phyloP scores from a whole-genome alignment of 2,888 invertebrate species.

The Diplolepis rosae region DNA sequence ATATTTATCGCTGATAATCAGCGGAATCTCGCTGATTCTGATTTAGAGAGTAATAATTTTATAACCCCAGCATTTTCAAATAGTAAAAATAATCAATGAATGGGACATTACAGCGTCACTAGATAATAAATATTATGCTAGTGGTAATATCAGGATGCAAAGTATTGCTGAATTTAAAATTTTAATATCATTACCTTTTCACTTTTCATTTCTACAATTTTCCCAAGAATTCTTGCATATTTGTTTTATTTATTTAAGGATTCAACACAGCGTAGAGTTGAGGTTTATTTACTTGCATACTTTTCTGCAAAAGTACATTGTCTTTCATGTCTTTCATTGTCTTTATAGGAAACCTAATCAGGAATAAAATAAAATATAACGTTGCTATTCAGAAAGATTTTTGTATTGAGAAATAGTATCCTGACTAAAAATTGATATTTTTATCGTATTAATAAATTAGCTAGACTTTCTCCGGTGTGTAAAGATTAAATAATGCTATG shows the following conservation, averaged over 20 bases:
- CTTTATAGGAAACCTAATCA: background rate
- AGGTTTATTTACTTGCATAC: background rate
- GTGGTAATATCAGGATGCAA: conserved; percentile 9
- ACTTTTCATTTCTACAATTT: background rate
- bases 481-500: conserved; percentile 25
- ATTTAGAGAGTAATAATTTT: no score
- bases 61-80: conserved; percentile 3
- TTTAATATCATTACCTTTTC: background rate
- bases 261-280: background rate
- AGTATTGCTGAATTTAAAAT: conserved; percentile 1
- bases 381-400: background rate
- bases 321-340: background rate
- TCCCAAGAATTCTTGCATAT: background rate
- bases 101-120: conserved; percentile 17
- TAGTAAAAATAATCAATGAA: conserved; percentile 21
- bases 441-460: conserved; percentile 25
- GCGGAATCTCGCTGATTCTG: no score
- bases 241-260: background rate
- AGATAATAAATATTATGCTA: conserved; percentile 14
- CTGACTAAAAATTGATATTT: conserved; percentile 16
- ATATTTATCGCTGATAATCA: no score
- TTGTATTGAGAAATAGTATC: conserved; percentile 1
- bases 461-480: conserved; percentile 21
- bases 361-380: conserved; percentile 24
- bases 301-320: background rate